Evolutionary conservation across 2,888 invertebrate species (phyloP).

Genomic region (Phengaris arion): DNA sequence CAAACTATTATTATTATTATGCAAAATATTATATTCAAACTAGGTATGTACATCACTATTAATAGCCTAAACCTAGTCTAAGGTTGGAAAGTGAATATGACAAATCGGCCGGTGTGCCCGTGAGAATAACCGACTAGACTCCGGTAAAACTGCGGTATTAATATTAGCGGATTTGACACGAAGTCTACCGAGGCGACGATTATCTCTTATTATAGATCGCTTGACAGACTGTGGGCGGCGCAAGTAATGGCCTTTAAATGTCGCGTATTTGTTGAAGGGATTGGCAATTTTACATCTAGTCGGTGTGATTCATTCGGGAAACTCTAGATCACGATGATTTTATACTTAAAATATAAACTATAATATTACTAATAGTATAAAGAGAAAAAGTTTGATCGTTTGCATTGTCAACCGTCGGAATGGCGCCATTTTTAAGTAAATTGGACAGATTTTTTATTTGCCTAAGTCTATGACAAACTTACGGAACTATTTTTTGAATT

Average conservation of each 20-base stretch:
- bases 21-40: not conserved
- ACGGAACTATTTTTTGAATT: too few species aligned
- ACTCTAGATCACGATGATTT: not conserved
- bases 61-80: conserved; percentile 27
- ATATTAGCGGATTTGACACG: conserved; percentile 63
- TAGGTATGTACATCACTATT: conserved; percentile 34
- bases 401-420: too few species aligned
- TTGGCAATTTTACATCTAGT: conserved; percentile 26
- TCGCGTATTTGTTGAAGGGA: conserved; percentile 23
- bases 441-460: too few species aligned
- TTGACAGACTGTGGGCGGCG: conserved; percentile 45
- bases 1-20: not conserved
- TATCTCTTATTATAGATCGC: conserved; percentile 60
- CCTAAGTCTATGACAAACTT: too few species aligned
- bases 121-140: conserved; percentile 53
- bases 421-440: too few species aligned
- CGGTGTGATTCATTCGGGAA: conserved; percentile 9
- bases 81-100: conserved; percentile 50
- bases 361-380: too few species aligned
- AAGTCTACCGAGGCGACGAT: conserved; percentile 50
- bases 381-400: too few species aligned
- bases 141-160: conserved; percentile 59
- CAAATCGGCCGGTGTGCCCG: conserved; percentile 67
- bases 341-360: too few species aligned
- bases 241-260: conserved; percentile 42